These are phyloP conservation scores for Azemiops feae DNA, from an alignment of 2,113 vertebrate species.

Conservation along the genomic window DNA sequence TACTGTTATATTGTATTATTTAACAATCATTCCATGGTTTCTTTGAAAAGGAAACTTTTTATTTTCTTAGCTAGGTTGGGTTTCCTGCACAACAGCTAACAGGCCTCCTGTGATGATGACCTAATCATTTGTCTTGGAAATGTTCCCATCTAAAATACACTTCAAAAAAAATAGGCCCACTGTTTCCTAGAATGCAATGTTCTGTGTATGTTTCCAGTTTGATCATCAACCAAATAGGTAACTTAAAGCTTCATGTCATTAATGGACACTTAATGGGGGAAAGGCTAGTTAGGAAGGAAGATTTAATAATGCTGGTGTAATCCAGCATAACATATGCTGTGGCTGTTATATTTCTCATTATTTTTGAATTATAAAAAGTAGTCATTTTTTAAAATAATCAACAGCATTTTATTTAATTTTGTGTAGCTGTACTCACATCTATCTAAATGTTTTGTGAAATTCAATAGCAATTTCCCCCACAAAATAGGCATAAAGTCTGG, in stretches of 20 bases:
- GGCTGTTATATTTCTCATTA: neutral
- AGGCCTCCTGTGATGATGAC: slow-evolving; percentile 51
- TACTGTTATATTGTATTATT: slow-evolving; percentile 33
- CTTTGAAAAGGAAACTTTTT: slow-evolving; percentile 39
- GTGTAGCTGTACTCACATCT: neutral
- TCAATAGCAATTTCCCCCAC: neutral
- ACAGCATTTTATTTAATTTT: neutral
- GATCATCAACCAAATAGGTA: neutral
- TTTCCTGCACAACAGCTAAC: slow-evolving; percentile 59
- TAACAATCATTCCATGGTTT: neutral
- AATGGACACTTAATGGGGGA: neutral
- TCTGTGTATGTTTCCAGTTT: slow-evolving; percentile 3
- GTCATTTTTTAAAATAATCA: neutral
- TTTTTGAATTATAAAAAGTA: neutral
- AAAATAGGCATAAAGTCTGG: neutral
- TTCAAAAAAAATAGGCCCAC: neutral
- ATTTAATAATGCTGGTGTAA: neutral
- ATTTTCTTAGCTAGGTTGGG: slow-evolving; percentile 30
- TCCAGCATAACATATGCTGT: no score
- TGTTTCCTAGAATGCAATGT: neutral
- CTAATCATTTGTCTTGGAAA: slow-evolving; percentile 49
- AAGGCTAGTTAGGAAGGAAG: neutral
- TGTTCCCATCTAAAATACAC: slow-evolving; percentile 15
- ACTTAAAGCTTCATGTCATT: slow-evolving; percentile 4
- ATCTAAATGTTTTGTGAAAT: neutral